Percentiles rank a stretch among this genome's conserved stretches.
Conservation (phyloP, 2,113 vertebrate species). For the Rhynchomys soricoides region DNA sequence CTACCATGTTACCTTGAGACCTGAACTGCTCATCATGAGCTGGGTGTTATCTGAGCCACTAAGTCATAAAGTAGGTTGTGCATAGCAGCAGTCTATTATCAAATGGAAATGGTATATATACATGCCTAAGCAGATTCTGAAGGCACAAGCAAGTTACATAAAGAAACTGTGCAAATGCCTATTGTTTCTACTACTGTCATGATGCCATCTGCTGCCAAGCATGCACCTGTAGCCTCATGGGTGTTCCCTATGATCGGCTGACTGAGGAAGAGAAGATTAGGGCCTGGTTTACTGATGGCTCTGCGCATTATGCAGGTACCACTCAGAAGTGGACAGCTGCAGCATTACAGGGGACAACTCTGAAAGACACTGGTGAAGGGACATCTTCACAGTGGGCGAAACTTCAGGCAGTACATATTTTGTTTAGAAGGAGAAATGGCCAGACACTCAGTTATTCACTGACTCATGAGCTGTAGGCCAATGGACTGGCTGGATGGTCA, state of each 20-base stretch:
- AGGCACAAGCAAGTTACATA: background rate
- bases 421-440: background rate
- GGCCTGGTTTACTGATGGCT: background rate
- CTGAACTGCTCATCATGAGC: background rate
- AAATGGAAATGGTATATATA: background rate
- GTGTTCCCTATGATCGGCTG: background rate
- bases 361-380: background rate
- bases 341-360: background rate
- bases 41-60: background rate
- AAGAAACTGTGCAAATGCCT: background rate
- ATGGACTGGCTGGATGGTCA: background rate
- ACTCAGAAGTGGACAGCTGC: background rate
- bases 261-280: background rate
- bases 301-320: background rate
- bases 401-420: background rate
- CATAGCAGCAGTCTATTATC: background rate
- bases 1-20: background rate
- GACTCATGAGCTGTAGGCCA: background rate
- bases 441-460: background rate
- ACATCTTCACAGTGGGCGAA: background rate
- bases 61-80: background rate
- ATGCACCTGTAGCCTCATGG: background rate
- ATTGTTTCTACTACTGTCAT: background rate
- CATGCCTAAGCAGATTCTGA: background rate
- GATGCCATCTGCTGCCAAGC: background rate